Percentiles rank a stretch among this genome's conserved stretches.
phyloP scores from a whole-genome alignment of 1,140 invertebrate species.

The Cherax destructor region DNA sequence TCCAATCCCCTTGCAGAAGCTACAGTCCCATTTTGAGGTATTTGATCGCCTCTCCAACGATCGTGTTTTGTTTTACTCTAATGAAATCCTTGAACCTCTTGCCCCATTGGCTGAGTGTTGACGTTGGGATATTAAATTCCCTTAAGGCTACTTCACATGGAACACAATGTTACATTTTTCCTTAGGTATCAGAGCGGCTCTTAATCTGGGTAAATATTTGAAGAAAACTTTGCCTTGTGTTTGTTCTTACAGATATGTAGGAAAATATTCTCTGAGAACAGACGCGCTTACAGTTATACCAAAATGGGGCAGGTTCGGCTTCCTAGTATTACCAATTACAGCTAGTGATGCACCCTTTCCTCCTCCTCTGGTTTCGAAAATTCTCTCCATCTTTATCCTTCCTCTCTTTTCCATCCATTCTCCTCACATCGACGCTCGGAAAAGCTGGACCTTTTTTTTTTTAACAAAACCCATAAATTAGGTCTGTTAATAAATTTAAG shows the following conservation, averaged over 20 bases:
- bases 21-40: background rate
- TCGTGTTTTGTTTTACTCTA: constrained; percentile 14
- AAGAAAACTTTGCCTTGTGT: too few relatives aligned
- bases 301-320: background rate
- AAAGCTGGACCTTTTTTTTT: too few relatives aligned
- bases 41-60: constrained; percentile 2
- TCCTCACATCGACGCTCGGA: background rate
- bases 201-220: too few relatives aligned
- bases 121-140: constrained; percentile 1
- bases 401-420: background rate
- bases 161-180: background rate
- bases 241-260: too few relatives aligned
- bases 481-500: too few relatives aligned
- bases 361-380: background rate
- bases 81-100: background rate
- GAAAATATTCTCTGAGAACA: background rate
- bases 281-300: background rate
- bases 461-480: too few relatives aligned
- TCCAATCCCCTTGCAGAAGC: background rate
- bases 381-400: background rate
- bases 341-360: too few relatives aligned
- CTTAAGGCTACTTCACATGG: background rate
- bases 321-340: background rate
- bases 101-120: background rate
- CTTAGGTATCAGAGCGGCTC: background rate